phyloP scores from a whole-genome alignment of 2,888 invertebrate genomes.

The Chloromyia formosa region DNA sequence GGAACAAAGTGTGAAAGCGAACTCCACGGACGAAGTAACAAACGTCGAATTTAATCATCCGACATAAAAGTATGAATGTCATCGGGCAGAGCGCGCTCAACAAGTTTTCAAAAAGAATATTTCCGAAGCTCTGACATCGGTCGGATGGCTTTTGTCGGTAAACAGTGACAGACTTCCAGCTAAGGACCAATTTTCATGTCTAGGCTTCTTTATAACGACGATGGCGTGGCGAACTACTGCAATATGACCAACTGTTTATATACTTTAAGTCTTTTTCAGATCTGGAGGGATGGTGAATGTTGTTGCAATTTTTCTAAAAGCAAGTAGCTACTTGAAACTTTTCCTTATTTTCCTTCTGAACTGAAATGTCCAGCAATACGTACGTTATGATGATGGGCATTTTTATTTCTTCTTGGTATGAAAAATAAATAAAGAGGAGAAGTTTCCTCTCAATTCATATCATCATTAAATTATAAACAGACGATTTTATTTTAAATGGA shows the following conservation, averaged over 20 bases:
- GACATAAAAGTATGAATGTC: conserved; percentile 21
- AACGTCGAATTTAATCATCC: conserved; percentile 42
- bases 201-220: too few species aligned
- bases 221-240: conserved; percentile 9
- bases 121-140: too few species aligned
- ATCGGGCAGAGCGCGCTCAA: conserved; percentile 13
- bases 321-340: conserved; percentile 35
- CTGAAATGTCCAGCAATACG: conserved; percentile 20
- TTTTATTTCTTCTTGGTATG: background rate
- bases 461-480: conserved; percentile 40
- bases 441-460: conserved; percentile 36
- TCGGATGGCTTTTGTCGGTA: too few species aligned
- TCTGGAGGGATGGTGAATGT: background rate
- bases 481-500: background rate
- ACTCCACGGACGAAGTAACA: background rate
- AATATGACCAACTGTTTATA: conserved; percentile 3
- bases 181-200: conserved; percentile 22
- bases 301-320: background rate
- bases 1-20: conserved; percentile 9
- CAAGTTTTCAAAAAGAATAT: conserved; percentile 23
- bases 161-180: background rate
- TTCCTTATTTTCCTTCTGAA: background rate
- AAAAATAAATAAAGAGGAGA: conserved; percentile 19
- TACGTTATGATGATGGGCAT: background rate
- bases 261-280: too few species aligned